phyloP scores from a whole-genome alignment of 2,113 vertebrate species.

The Oryzias curvinotus region DNA sequence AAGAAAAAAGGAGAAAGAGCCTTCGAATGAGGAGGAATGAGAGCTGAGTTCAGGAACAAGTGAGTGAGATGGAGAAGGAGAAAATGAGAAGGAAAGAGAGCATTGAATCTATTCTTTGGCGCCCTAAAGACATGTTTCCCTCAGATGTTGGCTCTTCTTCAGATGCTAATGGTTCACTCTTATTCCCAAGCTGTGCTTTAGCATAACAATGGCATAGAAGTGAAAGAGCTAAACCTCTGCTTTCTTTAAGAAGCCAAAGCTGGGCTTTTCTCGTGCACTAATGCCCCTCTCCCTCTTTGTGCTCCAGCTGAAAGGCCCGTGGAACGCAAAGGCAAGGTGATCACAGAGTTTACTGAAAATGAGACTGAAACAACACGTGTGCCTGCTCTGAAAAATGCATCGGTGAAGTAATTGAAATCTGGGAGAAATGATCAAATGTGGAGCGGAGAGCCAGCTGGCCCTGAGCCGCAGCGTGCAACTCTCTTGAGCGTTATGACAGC shows the following conservation, averaged over 20 bases:
- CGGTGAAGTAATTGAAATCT: constrained; percentile 46
- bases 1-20: constrained; percentile 65
- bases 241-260: constrained; percentile 80
- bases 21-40: constrained; percentile 58
- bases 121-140: constrained; percentile 77
- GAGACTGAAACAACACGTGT: constrained; percentile 75
- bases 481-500: constrained; percentile 55
- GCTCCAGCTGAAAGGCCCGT: constrained; percentile 70
- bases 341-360: constrained; percentile 77
- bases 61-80: constrained; percentile 72
- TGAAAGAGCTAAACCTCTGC: constrained; percentile 84
- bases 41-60: constrained; percentile 71
- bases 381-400: constrained; percentile 44
- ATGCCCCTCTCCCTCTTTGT: constrained; percentile 78
- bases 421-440: constrained; percentile 64
- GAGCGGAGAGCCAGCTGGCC: constrained; percentile 34
- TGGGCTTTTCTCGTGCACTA: constrained; percentile 78
- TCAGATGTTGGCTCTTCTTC: constrained; percentile 85
- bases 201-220: constrained; percentile 82
- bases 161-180: constrained; percentile 81
- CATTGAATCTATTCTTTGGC: constrained; percentile 78
- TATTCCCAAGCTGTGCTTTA: constrained; percentile 77
- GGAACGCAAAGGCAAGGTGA: constrained; percentile 76
- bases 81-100: constrained; percentile 77
- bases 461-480: constrained; percentile 37